A percentile compares a stretch with the other conserved stretches of the same genome.
Conservation (phyloP, 2,113 vertebrate species). For the Sakesphorus luctuosus region DNA sequence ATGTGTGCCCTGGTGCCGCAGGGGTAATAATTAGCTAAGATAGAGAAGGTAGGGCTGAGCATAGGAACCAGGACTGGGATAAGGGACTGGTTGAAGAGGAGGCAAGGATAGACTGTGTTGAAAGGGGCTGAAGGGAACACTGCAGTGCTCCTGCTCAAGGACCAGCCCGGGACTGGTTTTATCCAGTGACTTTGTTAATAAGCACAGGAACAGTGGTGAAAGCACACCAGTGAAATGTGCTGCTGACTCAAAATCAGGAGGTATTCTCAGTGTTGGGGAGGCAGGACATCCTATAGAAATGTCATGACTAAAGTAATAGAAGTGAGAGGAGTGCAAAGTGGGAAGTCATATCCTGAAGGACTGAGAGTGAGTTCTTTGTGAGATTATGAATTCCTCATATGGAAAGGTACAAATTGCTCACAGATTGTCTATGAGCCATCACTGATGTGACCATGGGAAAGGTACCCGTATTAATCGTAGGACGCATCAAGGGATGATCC, state of each 20-base stretch:
- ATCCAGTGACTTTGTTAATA: neutral
- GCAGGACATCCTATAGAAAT: neutral
- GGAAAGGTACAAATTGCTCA: neutral
- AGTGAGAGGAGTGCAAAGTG: neutral
- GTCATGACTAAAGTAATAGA: neutral
- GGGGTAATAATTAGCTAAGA: neutral
- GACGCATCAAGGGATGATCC: neutral
- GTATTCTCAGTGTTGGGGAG: neutral
- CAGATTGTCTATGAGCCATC: neutral
- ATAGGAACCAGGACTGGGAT: neutral
- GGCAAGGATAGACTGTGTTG: neutral
- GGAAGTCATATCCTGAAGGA: neutral
- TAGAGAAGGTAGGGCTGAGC: neutral
- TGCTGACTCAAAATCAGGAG: neutral
- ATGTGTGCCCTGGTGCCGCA: accelerated
- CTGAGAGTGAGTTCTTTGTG: neutral
- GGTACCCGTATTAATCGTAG: neutral
- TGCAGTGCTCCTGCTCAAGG: neutral
- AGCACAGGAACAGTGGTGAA: neutral
- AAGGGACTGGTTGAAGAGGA: neutral
- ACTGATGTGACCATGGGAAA: neutral
- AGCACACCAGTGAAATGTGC: neutral
- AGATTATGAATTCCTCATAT: neutral
- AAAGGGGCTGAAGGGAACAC: neutral
- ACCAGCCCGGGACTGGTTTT: neutral